Conservation (phyloP, 1,140 invertebrate genomes). For the Leptinotarsa texana region DNA sequence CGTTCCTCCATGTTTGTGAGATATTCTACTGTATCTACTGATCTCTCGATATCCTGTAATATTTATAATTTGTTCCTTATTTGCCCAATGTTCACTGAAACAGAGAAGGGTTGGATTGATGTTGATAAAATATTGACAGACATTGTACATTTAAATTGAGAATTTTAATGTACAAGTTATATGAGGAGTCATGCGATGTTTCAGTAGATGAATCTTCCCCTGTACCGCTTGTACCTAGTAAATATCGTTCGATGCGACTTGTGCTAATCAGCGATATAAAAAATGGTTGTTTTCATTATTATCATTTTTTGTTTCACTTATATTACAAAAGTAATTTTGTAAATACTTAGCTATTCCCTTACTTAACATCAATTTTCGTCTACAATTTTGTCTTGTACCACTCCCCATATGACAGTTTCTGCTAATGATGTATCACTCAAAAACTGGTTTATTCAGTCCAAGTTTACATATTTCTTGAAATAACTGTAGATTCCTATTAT, state of each 20-base stretch:
- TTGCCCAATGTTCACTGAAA: slow-evolving; percentile 8
- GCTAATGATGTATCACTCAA: background rate
- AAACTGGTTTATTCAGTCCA: slow-evolving; percentile 14
- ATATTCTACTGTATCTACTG: slow-evolving; percentile 9
- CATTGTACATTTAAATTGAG: slow-evolving; percentile 16
- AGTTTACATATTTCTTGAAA: slow-evolving; percentile 14
- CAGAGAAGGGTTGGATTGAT: slow-evolving; percentile 9
- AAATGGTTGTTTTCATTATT: background rate
- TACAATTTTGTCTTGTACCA: background rate
- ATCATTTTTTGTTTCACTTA: slow-evolving; percentile 15
- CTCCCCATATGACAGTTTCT: background rate
- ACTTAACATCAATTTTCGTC: background rate
- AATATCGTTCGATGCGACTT: slow-evolving; percentile 13
- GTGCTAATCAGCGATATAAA: background rate
- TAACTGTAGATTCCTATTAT: background rate
- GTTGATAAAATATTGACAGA: slow-evolving; percentile 10
- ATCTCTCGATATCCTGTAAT: slow-evolving; percentile 2
- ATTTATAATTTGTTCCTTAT: slow-evolving; percentile 15
- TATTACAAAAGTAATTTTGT: slow-evolving; percentile 11
- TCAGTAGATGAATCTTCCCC: background rate
- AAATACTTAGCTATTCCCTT: slow-evolving; percentile 4
- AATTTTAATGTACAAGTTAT: background rate
- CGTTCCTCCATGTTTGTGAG: slow-evolving; percentile 1
- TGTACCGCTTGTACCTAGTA: background rate
- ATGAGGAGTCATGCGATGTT: background rate